Evolutionary conservation across 2,113 vertebrate genomes (phyloP).

Genomic region (Engraulis encrasicolus): DNA sequence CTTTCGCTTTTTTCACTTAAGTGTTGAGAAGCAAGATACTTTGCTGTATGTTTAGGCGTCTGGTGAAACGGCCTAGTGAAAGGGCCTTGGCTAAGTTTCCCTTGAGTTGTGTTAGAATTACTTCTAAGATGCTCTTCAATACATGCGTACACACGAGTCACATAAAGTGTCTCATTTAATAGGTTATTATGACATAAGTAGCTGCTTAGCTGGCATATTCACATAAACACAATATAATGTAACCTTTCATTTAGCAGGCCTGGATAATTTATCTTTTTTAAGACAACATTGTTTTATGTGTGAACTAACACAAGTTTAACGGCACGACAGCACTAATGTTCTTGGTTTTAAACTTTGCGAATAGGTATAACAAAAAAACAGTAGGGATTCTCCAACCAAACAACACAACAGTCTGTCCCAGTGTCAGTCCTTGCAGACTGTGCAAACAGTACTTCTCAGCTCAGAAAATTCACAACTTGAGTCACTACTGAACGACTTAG

Average conservation of each 20-base stretch:
- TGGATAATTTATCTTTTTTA: conserved; percentile 46
- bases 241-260: conserved; percentile 65
- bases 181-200: conserved; percentile 65
- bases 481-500: background rate
- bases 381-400: background rate
- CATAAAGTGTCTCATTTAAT: background rate
- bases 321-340: background rate
- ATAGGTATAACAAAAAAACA: background rate
- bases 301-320: background rate
- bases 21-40: conserved; percentile 62
- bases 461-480: conserved; percentile 5
- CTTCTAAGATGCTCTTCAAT: conserved; percentile 69
- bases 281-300: background rate
- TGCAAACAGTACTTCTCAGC: background rate
- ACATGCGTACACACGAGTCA: conserved; percentile 57
- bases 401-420: background rate
- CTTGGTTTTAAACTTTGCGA: conserved; percentile 14
- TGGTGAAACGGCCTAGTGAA: conserved; percentile 71
- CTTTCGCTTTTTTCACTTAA: conserved; percentile 64
- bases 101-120: conserved; percentile 72
- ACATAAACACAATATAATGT: conserved; percentile 74
- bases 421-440: background rate
- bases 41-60: conserved; percentile 72
- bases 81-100: conserved; percentile 70
- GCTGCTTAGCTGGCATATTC: conserved; percentile 71